phyloP scores from a whole-genome alignment of 2,888 invertebrate genomes.

The Oxycera nigricornis region DNA sequence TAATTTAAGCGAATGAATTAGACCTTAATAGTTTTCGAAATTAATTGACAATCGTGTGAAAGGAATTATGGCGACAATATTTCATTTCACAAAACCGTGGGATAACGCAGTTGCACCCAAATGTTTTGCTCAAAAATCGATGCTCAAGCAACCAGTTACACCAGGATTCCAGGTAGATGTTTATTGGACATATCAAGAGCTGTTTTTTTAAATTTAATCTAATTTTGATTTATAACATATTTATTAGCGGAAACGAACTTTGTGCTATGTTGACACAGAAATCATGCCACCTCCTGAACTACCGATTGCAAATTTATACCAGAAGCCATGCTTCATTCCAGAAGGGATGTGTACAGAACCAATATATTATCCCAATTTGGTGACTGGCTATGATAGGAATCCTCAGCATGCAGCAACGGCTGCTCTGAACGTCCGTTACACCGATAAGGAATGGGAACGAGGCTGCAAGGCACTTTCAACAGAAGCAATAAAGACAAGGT shows the following conservation, averaged over 20 bases:
- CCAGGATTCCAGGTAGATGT: neutral
- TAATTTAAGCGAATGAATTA: too few species aligned
- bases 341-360: constrained; percentile 74
- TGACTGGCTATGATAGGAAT: constrained; percentile 82
- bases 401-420: constrained; percentile 83
- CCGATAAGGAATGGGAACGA: constrained; percentile 91
- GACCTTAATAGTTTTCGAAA: neutral
- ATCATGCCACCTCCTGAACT: constrained; percentile 69
- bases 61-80: constrained; percentile 19
- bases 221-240: constrained; percentile 63
- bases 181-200: neutral
- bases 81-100: neutral
- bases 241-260: constrained; percentile 80
- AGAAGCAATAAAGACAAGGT: constrained; percentile 20
- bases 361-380: constrained; percentile 80
- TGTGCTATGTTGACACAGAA: constrained; percentile 80
- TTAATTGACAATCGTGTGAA: neutral
- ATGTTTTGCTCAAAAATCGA: neutral
- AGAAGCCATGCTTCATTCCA: constrained; percentile 68
- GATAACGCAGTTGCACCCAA: neutral
- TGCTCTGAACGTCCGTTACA: constrained; percentile 87
- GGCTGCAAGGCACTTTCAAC: constrained; percentile 65
- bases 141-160: neutral
- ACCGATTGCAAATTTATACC: constrained; percentile 64
- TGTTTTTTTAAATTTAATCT: neutral